Evolutionary conservation across 1,140 invertebrate species (phyloP).

Genomic region (Pentalonia nigronervosa): DNA sequence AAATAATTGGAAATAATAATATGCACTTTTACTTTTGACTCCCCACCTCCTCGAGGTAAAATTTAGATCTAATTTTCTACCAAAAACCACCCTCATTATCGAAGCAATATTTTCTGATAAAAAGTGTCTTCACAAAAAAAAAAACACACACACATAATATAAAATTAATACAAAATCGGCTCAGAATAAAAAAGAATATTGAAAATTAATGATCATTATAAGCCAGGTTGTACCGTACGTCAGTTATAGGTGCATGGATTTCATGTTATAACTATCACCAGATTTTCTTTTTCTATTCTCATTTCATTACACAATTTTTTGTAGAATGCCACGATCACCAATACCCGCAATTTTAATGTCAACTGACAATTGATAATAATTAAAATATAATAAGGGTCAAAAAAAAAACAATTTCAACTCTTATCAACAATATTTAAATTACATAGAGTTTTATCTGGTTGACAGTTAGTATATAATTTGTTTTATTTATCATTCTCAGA

Average conservation of each 20-base stretch:
- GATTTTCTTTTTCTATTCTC: background rate
- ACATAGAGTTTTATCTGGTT: background rate
- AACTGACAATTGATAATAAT: background rate
- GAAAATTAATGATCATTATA: background rate
- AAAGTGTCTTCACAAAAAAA: background rate
- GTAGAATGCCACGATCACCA: background rate
- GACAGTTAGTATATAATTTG: background rate
- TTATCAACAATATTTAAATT: constrained; percentile 3
- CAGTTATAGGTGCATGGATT: background rate
- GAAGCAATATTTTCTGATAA: background rate
- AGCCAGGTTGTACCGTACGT: background rate
- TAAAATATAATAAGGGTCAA: background rate
- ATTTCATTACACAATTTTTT: background rate
- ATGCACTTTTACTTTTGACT: background rate
- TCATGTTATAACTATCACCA: background rate
- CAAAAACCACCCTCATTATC: background rate
- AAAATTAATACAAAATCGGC: background rate
- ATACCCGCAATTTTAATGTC: background rate
- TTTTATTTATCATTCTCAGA: background rate
- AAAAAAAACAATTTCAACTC: background rate
- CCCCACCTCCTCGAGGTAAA: background rate
- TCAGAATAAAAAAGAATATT: background rate
- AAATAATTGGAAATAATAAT: background rate
- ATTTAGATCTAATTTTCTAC: background rate
- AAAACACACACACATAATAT: too few relatives aligned